These are phyloP conservation scores for Macrosiphum euphorbiae DNA, from an alignment of 2,888 invertebrate genomes.

Conservation along the genomic window DNA sequence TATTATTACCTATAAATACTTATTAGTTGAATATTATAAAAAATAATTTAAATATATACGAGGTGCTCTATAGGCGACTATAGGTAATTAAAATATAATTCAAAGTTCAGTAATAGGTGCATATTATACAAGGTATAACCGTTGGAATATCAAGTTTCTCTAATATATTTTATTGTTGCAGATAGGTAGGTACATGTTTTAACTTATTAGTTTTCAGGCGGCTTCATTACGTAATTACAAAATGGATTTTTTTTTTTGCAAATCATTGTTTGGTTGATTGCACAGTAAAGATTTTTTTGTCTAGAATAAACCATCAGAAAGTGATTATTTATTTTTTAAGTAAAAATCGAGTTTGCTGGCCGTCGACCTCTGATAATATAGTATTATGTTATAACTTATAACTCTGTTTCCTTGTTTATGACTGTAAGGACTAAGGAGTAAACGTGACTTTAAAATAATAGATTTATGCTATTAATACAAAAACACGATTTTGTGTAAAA, in stretches of 20 bases:
- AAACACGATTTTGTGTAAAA: slow-evolving; percentile 33
- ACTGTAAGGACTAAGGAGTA: not conserved
- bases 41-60: not conserved
- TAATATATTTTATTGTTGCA: not conserved
- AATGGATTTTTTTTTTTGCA: slow-evolving; percentile 24
- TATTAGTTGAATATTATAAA: not conserved
- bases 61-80: not conserved
- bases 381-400: not conserved
- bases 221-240: slow-evolving; percentile 30
- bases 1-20: not conserved
- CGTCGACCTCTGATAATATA: slow-evolving; percentile 42
- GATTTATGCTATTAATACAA: slow-evolving; percentile 22
- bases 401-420: slow-evolving; percentile 19
- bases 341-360: slow-evolving; percentile 38
- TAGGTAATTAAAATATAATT: not conserved
- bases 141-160: not conserved
- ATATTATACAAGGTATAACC: not conserved
- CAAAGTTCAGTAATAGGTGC: not conserved
- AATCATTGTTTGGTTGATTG: slow-evolving; percentile 57
- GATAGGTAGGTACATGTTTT: not conserved
- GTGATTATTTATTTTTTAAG: slow-evolving; percentile 43
- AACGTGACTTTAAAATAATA: slow-evolving; percentile 54
- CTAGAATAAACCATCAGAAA: slow-evolving; percentile 43
- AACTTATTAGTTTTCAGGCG: not conserved
- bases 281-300: slow-evolving; percentile 38